phyloP scores from a whole-genome alignment of 2,888 invertebrate genomes.

The Agrochola circellaris region DNA sequence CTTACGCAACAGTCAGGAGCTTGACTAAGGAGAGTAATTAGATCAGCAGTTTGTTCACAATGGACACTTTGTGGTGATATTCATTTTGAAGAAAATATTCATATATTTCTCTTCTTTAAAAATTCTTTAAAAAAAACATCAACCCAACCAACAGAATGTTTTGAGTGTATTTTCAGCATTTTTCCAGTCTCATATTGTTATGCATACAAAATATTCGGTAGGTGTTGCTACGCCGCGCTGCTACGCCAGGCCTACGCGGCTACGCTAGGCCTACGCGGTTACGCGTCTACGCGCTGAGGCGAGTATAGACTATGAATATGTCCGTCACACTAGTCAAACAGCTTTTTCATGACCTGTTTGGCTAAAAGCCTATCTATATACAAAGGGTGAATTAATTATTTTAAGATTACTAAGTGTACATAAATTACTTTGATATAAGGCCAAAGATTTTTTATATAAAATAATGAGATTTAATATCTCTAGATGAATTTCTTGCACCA shows the following conservation, averaged over 20 bases:
- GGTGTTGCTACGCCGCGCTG: not conserved
- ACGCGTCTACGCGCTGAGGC: slow-evolving; percentile 4
- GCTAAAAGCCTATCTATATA: not conserved
- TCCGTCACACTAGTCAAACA: not conserved
- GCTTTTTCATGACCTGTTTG: not conserved
- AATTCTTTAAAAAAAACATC: not conserved
- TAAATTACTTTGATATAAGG: not conserved
- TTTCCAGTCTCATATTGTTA: not conserved
- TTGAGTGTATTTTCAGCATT: not conserved
- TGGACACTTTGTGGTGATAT: not conserved
- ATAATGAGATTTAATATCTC: not conserved
- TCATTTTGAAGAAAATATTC: not conserved
- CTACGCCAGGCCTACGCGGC: slow-evolving; percentile 3
- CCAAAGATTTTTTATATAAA: not conserved
- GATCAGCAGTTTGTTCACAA: slow-evolving; percentile 10
- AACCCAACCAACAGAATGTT: too few species aligned
- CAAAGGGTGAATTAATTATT: not conserved
- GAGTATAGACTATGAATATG: not conserved
- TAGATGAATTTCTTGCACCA: not conserved
- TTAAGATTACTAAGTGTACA: not conserved
- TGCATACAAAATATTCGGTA: not conserved
- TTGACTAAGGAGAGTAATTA: slow-evolving; percentile 8
- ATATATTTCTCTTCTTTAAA: too few species aligned
- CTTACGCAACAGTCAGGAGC: slow-evolving; percentile 4
- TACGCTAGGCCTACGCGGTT: not conserved